Base-by-base conservation (phyloP, 2,113 vertebrate genomes). In the Pao palembangensis region DNA sequence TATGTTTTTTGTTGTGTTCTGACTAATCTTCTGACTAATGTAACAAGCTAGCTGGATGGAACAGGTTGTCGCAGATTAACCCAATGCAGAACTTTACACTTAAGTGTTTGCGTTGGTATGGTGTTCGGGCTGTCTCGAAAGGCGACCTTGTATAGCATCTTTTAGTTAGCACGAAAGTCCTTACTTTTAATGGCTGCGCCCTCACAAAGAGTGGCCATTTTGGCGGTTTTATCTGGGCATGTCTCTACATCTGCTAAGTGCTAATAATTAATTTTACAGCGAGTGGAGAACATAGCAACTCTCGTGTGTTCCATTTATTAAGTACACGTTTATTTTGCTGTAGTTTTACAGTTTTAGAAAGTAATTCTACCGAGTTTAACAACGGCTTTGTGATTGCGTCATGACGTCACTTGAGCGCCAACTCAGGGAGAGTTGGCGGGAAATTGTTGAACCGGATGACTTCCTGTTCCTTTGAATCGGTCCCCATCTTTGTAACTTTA, bases 351-450 rank as follows among this genome's bases (percentile, higher is more conserved):
- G 2, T 18, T 0, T 18, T 13, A 18, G 0, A 0, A 0, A 7
- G 2, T 1, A 0, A 0, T 3, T 3, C 5, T 7, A 5, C 25
- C 25, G 5, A 28, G 25, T 28, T 5, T 6, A 28, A 28, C 14
- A 0, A 2, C 8, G 5, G 12, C 31, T 0, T 16, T 15, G 2
- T 18, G 16, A 20, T 14, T 18, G 34, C 5, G 11, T 1, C 6
- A 41, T 38, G 50, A 87, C 85, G 72, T 78, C 55, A 68, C 51
- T 78, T 86, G 52, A 79, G 87, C 89, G 89, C 86, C 85, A 89
- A 81, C 65, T 42, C 44, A 16, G 17, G 19, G 10, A 25, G 21
- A 5, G 8, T 86, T 89, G 89, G 88, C 89, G 89, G 80, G 88
- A 88, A 88, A 78, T 58, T 58, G 1, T 87, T 75, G 3, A 82